These are phyloP conservation scores for Trachelipus rathkii DNA, from an alignment of 1,140 invertebrate genomes.

Conservation along the genomic window DNA sequence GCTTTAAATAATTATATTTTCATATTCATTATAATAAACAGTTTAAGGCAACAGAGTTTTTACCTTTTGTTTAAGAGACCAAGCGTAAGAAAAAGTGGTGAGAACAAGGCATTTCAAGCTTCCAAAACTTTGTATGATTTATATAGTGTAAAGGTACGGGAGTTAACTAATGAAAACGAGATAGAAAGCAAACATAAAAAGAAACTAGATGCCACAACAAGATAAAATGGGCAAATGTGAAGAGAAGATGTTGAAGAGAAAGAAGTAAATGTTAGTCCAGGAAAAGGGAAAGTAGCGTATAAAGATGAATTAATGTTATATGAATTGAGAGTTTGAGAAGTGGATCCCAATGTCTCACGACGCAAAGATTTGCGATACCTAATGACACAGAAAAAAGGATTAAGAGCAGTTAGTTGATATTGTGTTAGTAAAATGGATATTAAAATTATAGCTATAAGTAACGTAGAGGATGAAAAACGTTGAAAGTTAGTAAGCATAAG, in stretches of 20 bases:
- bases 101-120: not conserved
- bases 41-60: not conserved
- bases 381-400: not conserved
- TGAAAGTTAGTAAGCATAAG: too few species aligned
- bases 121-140: not conserved
- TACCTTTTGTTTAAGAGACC: not conserved
- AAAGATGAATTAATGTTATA: not conserved
- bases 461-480: too few species aligned
- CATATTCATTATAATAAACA: not conserved
- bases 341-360: not conserved
- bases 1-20: not conserved
- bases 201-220: not conserved
- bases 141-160: not conserved
- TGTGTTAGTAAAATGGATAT: too few species aligned
- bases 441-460: too few species aligned
- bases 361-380: not conserved
- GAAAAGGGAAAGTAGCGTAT: not conserved
- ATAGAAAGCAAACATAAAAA: not conserved
- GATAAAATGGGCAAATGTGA: not conserved
- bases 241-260: not conserved
- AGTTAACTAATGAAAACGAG: not conserved
- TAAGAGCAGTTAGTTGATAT: not conserved
- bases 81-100: constrained; percentile 1
- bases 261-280: not conserved
- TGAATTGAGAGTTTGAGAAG: not conserved